A percentile compares a stretch with the other conserved stretches of the same genome.
phyloP scores from a whole-genome alignment of 2,113 vertebrate genomes.

The Naja naja region DNA sequence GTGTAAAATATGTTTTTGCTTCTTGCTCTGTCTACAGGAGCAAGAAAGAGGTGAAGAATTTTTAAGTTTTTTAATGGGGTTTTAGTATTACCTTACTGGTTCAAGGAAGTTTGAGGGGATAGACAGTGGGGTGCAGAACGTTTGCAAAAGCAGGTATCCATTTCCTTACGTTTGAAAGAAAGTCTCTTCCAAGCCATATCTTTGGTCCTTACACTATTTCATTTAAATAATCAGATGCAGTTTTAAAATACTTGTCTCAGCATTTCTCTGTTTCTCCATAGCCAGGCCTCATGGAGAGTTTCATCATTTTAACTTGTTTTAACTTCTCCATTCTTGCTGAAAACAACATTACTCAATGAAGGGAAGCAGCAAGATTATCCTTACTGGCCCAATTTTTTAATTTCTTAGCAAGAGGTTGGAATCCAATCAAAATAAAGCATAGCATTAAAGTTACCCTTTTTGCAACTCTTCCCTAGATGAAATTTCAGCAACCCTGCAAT shows the following conservation, averaged over 20 bases:
- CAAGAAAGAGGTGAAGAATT: neutral
- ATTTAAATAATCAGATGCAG: neutral
- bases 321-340: neutral
- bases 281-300: neutral
- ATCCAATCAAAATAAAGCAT: neutral
- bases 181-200: neutral
- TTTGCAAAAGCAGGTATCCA: neutral
- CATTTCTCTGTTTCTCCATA: neutral
- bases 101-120: slow-evolving; percentile 20
- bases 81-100: neutral
- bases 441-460: neutral
- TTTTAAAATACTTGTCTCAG: neutral
- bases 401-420: no score
- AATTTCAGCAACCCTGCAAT: neutral
- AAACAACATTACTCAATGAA: neutral
- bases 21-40: slow-evolving; percentile 23
- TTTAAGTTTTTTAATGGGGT: slow-evolving; percentile 18
- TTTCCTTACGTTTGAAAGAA: neutral
- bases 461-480: neutral
- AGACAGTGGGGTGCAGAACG: neutral
- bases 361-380: neutral
- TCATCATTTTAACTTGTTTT: neutral
- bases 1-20: slow-evolving; percentile 34
- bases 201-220: neutral
- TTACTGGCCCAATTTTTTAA: neutral